A percentile compares a stretch with the other conserved stretches of the same genome.
phyloP scores from a whole-genome alignment of 2,797 vertebrate genomes.

The Neosilurus mollespiculum region DNA sequence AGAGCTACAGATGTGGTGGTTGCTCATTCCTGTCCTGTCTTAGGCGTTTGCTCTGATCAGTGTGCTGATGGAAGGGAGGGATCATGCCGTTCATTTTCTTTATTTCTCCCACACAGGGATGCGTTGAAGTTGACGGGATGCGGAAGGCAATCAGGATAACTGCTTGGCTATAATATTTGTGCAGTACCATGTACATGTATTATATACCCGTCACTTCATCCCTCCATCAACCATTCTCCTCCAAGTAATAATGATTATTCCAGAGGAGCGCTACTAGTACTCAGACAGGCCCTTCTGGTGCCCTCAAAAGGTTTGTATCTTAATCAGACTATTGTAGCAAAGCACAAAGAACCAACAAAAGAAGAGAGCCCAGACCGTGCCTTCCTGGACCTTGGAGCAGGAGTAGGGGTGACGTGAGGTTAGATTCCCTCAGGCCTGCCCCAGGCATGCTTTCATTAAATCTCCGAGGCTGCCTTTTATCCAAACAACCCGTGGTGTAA shows the following conservation, averaged over 20 bases:
- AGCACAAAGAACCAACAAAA: conserved; percentile 39
- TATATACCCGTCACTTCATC: not conserved
- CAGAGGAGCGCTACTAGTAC: conserved; percentile 4
- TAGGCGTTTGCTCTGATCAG: conserved; percentile 34
- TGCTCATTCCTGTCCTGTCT: conserved; percentile 7
- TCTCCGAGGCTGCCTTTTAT: conserved; percentile 41
- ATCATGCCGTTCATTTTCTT: not conserved
- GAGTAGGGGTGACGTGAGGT: conserved; percentile 43
- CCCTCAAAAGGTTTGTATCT: conserved; percentile 42
- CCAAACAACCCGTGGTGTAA: conserved; percentile 43
- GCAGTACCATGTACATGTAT: not conserved
- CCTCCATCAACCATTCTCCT: not conserved
- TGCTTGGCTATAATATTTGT: not conserved
- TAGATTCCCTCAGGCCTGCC: conserved; percentile 51
- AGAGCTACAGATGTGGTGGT: not conserved
- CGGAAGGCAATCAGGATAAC: conserved; percentile 9
- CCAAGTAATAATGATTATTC: conserved; percentile 8
- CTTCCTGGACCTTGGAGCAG: conserved; percentile 9
- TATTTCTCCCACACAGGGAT: conserved; percentile 7
- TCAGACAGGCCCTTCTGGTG: conserved; percentile 20
- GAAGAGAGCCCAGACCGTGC: conserved; percentile 17
- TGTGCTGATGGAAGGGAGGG: conserved; percentile 2
- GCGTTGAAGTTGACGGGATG: conserved; percentile 8
- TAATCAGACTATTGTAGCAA: conserved; percentile 40
- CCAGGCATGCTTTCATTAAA: conserved; percentile 59